Evolutionary conservation across 1,140 invertebrate genomes (phyloP), one percentile per base, ranked within the genome.

Genomic region (Sitodiplosis mosellana): DNA sequence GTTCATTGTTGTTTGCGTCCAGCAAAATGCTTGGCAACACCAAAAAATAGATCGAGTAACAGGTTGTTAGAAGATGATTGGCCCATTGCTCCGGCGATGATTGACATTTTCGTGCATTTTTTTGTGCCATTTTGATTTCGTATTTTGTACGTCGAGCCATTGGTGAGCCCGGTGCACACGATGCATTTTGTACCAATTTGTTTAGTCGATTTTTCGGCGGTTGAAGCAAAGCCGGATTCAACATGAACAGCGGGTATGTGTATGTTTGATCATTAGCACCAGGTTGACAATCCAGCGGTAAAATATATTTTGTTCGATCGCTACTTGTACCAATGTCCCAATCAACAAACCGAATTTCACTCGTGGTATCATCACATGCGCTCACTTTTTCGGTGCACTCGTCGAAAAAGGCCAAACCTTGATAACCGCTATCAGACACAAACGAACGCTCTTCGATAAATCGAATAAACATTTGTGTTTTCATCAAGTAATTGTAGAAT

Each of bases 371-470:
- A 55, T 75, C 76, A 51, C 75, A 73, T 46, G 74, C 71, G 38
- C 73, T 72, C 15, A 83, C 71, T 51, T 76, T 71, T 65, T 95
- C 91, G 1, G 86, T 56, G 41, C 93, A 98, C 62, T 99, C 92
- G 66, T 99, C 95, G 62, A 99, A 99, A 69, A 99, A 99, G 11
- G 91, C 88, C 47, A 99, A 69, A 27, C 27, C 80, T 64, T 78
- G 77, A 70, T 98, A 91, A 63, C 90, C 90, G 36, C 36, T n/a
- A 57, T 97, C 92, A 12, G 91, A 94, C 0, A 98, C 89, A 70
- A 99, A 98, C 55, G 91, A 96, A 34, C 94, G 75, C 68, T 99
- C 95, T 69, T 99, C 94, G 54, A 99, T 97, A 66, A 99, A 99
- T 38, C 91, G 79, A 49, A 89, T 94, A 65, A 97, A 98, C 83